Evolutionary conservation across 2,113 vertebrate species (phyloP).

Genomic region (Ptilonorhynchus violaceus): DNA sequence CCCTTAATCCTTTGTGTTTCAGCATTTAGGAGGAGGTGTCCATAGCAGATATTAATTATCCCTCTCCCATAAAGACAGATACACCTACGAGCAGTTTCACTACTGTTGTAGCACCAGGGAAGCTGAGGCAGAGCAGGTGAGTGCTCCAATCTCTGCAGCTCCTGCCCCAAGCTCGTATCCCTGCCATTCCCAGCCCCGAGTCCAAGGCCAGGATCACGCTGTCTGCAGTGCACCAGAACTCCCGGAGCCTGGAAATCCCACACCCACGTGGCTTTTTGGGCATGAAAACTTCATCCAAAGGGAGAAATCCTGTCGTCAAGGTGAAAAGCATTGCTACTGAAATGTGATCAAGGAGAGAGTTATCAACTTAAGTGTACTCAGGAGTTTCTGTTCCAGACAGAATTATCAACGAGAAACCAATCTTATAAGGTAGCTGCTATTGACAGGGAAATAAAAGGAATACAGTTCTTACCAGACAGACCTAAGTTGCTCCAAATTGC

Average conservation of each 20-base stretch:
- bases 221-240: neutral
- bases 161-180: fast-evolving
- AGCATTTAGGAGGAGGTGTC: neutral
- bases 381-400: constrained; percentile 57
- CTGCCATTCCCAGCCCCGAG: neutral
- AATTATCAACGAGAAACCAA: constrained; percentile 47
- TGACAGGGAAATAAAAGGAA: constrained; percentile 59
- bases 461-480: constrained; percentile 28
- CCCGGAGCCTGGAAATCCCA: neutral
- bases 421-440: constrained; percentile 22
- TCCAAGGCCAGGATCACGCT: neutral
- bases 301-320: constrained; percentile 15
- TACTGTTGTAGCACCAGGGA: neutral
- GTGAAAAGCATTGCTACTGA: constrained; percentile 63
- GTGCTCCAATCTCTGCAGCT: neutral
- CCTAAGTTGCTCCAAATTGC: constrained; percentile 52
- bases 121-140: neutral
- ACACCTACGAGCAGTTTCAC: neutral
- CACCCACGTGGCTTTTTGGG: neutral
- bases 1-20: neutral
- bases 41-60: neutral
- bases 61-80: neutral
- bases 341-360: constrained; percentile 61
- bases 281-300: constrained; percentile 30
- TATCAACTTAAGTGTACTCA: constrained; percentile 54